Evolutionary conservation across 2,797 vertebrate species (phyloP).

Genomic region (Otolemur crassicaudatus): DNA sequence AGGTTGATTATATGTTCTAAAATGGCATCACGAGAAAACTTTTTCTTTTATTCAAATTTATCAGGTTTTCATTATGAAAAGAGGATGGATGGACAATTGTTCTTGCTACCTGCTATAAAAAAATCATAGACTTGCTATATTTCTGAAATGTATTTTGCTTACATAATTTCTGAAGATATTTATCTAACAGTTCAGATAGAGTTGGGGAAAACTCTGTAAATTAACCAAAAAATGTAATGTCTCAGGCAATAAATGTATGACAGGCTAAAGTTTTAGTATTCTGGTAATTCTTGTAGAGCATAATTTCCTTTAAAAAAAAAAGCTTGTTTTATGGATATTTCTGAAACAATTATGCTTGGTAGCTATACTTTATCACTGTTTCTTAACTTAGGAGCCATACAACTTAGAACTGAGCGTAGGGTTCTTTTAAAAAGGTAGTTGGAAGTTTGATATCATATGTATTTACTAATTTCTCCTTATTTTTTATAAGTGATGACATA

Average conservation of each 20-base stretch:
- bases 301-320: not conserved
- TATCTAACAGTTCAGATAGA: not conserved
- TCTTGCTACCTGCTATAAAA: not conserved
- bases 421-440: slow-evolving; percentile 17
- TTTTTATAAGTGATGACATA: not conserved
- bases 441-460: slow-evolving; percentile 22
- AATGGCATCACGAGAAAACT: not conserved
- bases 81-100: not conserved
- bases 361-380: not conserved
- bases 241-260: not conserved
- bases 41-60: not conserved
- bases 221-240: not conserved
- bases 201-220: not conserved
- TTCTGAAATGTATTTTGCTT: not conserved
- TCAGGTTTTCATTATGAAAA: not conserved
- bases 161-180: not conserved
- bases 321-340: not conserved
- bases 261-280: not conserved
- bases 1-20: not conserved
- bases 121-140: not conserved
- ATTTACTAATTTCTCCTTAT: slow-evolving; percentile 24
- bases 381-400: not conserved
- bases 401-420: not conserved
- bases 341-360: slow-evolving; percentile 20
- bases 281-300: not conserved